Evolutionary conservation across 2,888 invertebrate species (phyloP).

Genomic region (Penaeus monodon): DNA sequence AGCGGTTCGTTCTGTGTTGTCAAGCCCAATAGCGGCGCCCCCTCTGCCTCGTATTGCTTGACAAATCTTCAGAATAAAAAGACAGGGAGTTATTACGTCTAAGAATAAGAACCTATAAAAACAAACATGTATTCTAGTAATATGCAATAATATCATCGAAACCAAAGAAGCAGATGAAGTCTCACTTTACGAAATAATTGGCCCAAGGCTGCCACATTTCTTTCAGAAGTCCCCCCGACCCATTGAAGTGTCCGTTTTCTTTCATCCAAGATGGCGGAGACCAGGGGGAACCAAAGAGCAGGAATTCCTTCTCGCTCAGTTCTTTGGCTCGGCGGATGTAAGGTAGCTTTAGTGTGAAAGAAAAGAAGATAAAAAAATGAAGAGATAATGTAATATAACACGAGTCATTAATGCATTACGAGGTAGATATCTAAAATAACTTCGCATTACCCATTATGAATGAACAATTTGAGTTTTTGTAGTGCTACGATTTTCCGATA

Average conservation of each 20-base stretch:
- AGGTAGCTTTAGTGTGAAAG: constrained; percentile 1
- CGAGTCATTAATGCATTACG: too few species aligned
- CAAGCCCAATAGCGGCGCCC: constrained; percentile 79
- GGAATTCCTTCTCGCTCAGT: constrained; percentile 67
- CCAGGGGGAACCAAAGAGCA: constrained; percentile 74
- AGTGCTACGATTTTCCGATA: too few species aligned
- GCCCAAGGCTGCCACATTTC: constrained; percentile 84
- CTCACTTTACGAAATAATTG: constrained; percentile 81
- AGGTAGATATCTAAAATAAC: too few species aligned
- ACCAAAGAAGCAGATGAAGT: background rate
- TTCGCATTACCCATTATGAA: too few species aligned
- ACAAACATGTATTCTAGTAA: too few species aligned
- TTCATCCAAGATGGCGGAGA: constrained; percentile 75
- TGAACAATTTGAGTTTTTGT: too few species aligned
- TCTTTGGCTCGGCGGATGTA: constrained; percentile 58
- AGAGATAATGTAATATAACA: background rate
- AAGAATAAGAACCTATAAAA: too few species aligned
- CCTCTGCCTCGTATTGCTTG: constrained; percentile 63
- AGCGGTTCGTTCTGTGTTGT: constrained; percentile 90
- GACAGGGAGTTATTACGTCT: background rate
- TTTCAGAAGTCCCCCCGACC: constrained; percentile 71
- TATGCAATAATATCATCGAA: background rate
- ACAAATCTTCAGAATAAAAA: constrained; percentile 44
- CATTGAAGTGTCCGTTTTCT: constrained; percentile 70
- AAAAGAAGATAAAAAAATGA: background rate